A percentile compares a stretch with the other conserved stretches of the same genome.
Evolutionary conservation across 2,888 invertebrate species (phyloP).

Genomic region (Diplolepis rosae): DNA sequence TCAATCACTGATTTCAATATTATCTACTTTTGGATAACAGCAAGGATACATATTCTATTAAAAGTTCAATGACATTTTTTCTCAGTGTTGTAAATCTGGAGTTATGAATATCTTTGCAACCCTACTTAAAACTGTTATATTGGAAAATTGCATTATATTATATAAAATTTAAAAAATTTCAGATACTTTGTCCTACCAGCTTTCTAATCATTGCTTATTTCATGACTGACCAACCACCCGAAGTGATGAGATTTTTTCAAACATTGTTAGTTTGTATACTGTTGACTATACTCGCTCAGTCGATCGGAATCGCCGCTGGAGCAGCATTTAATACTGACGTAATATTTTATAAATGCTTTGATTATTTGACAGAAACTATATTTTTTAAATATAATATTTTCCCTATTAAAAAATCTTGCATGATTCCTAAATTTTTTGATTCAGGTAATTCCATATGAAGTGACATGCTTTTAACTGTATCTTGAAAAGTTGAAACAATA

Average conservation of each 20-base stretch:
- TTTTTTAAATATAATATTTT: no score
- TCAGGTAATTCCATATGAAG: no score
- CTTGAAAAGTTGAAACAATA: no score
- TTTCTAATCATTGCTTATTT: slow-evolving; percentile 85
- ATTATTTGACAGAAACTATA: no score
- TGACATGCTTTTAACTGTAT: no score
- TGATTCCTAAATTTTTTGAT: no score
- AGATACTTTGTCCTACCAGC: slow-evolving; percentile 83
- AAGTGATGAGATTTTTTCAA: slow-evolving; percentile 77
- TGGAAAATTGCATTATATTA: background rate
- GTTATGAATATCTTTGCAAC: background rate
- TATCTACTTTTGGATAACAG: no score
- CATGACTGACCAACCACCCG: slow-evolving; percentile 85
- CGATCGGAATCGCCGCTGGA: slow-evolving; percentile 84
- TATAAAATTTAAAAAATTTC: slow-evolving; percentile 42
- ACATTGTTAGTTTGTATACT: slow-evolving; percentile 82
- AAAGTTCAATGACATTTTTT: background rate
- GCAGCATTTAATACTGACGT: slow-evolving; percentile 82
- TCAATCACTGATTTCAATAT: no score
- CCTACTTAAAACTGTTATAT: background rate
- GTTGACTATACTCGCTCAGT: slow-evolving; percentile 84
- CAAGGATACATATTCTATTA: no score
- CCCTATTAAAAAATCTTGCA: no score
- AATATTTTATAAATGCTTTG: no score
- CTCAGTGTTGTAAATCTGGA: background rate